Percentiles rank a stretch among this genome's conserved stretches.
These are phyloP conservation scores for Aphaenogaster floridana DNA, from an alignment of 1,140 invertebrate genomes.

Conservation along the genomic window DNA sequence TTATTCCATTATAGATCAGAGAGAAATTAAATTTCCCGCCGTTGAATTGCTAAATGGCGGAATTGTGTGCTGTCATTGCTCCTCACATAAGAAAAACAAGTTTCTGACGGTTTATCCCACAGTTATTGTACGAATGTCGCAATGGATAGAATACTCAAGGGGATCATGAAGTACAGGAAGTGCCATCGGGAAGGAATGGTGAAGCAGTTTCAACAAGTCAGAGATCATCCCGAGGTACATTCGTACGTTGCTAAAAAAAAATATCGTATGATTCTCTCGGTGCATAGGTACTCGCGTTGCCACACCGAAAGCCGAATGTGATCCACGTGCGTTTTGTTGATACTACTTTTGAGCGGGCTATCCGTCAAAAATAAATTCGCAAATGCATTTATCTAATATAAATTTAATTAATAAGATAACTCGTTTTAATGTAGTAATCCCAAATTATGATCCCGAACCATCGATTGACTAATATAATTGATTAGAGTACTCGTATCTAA, in stretches of 20 bases:
- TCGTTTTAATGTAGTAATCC: not conserved
- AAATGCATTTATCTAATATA: not conserved
- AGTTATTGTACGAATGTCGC: constrained; percentile 29
- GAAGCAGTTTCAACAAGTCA: constrained; percentile 95
- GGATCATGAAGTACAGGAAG: constrained; percentile 95
- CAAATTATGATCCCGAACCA: not conserved
- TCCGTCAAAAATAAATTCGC: not conserved
- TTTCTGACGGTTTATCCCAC: constrained; percentile 36
- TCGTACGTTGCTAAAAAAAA: constrained; percentile 28
- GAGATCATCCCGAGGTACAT: constrained; percentile 94
- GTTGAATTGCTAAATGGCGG: constrained; percentile 63
- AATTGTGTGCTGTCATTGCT: constrained; percentile 72
- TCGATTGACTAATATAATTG: constrained; percentile 15
- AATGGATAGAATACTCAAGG: constrained; percentile 95
- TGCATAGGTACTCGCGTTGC: not conserved
- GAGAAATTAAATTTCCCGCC: constrained; percentile 66
- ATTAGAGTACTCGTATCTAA: not conserved
- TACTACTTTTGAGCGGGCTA: not conserved
- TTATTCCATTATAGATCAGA: not conserved
- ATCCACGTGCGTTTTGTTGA: constrained; percentile 35
- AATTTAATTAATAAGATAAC: not conserved
- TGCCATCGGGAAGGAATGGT: constrained; percentile 94
- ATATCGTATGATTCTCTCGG: constrained; percentile 1
- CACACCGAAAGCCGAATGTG: not conserved
- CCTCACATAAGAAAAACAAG: not conserved